Evolutionary conservation across 92 coral and sea anemone genomes (phyloP), one percentile per base, ranked within the genome.

Genomic region (Umimayanthus kanabou): DNA sequence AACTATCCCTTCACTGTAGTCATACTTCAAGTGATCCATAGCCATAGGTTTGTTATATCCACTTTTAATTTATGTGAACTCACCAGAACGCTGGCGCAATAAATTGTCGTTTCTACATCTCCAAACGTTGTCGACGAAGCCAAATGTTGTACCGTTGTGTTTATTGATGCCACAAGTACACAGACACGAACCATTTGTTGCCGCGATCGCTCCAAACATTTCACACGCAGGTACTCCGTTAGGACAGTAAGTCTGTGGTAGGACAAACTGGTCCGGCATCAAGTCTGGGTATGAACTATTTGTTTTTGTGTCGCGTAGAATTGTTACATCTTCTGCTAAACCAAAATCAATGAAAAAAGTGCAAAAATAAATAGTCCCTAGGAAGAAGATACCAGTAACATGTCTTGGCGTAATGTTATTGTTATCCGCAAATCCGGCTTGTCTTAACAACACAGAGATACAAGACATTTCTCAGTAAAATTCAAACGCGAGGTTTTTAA

Each of bases 321-420:
- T 76, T 18, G 47, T 53, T 1, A 76, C 6, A n/a, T 76, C 80
- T 40, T 76, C 80, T 8, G 80, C 80, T 76, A 76, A 76, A 23
- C 30, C n/a, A 26, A 2, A 42, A 76, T 13, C 58, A 9, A 53
- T 13, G 58, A 13, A 18, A 53, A 53, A 53, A 53, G 14, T 18
- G 11, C 58, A 53, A 15, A 53, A 53, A 15, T 53, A 53, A 0
- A 15, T 18, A 53, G 14, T 53, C 58, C 58, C 58, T 13, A 53
- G 58, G 58, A 53, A 53, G 53, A 47, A 47, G 16, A 14, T 14
- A 53, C 58, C 20, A 53, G 58, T 14, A 1, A 53, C 2, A 53
- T 53, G 18, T 53, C 58, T 53, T 13, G 58, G 58, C 58, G 11
- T 15, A 3, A 13, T 53, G 58, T 53, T 53, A 53, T 3, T 4